Conservation (phyloP, 2,797 vertebrate genomes). For the Rhinella marina region DNA sequence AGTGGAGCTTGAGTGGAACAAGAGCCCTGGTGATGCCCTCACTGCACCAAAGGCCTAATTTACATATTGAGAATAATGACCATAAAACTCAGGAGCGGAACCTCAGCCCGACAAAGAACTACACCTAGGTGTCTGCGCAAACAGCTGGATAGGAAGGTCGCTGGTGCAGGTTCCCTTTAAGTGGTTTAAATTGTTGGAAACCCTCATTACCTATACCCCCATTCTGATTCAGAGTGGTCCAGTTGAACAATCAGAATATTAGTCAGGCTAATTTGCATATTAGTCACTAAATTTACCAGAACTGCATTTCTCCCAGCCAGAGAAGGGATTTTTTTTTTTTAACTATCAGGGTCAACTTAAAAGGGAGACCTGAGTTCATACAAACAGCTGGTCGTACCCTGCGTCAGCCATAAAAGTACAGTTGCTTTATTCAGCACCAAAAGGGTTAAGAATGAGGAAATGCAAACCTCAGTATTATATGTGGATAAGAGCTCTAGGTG, state of each 20-base stretch:
- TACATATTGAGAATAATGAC: too few species aligned
- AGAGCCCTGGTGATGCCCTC: too few species aligned
- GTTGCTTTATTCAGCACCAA: not conserved
- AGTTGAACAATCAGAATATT: not conserved
- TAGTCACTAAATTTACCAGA: not conserved
- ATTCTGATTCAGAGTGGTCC: not conserved
- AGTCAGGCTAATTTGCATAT: slow-evolving; percentile 5
- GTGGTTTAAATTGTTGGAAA: too few species aligned
- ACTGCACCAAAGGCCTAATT: too few species aligned
- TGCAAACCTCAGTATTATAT: slow-evolving; percentile 14
- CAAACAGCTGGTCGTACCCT: not conserved
- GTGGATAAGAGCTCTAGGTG: slow-evolving; percentile 56
- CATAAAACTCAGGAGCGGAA: too few species aligned
- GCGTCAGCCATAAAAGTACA: not conserved
- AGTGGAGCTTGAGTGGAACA: too few species aligned
- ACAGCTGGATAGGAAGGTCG: too few species aligned
- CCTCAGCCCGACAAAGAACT: too few species aligned
- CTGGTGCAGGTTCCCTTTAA: too few species aligned
- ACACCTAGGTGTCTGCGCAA: too few species aligned
- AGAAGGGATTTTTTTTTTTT: not conserved
- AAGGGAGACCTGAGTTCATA: not conserved
- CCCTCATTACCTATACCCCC: too few species aligned
- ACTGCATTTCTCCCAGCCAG: not conserved
- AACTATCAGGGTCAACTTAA: not conserved
- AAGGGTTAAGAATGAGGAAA: slow-evolving; percentile 41